Base-by-base conservation (phyloP, 2,888 invertebrate genomes). In the Merodon equestris region DNA sequence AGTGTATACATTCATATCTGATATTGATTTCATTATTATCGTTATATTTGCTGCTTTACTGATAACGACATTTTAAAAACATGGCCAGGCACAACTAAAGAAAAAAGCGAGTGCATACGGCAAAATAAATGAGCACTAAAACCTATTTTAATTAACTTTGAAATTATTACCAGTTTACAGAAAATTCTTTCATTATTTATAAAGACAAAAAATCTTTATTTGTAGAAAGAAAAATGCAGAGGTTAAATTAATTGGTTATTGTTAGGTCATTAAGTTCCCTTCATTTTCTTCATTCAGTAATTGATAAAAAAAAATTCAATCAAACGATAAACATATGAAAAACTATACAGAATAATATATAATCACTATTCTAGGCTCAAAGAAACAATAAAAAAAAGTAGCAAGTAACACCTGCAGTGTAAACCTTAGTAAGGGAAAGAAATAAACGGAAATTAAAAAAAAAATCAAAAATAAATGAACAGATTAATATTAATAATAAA, bases 321-420 rank as follows among this genome's bases (percentile, higher is more conserved):
- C 54, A 61, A 19, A 66, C 56, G 44, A 67, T 36, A 48, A 60
- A 57, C 40, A 74, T 54, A 70, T 61, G 15, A 40, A 44, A 71
- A 75, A 76, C 72, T 76, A 72, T 76, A 76, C 76, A 76, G 56
- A 77, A 67, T 61, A 61, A 0, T 76, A 60, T 77, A 27, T 27
- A 2, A 2, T 72, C 40, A 72, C 54, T 77, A 77, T 71, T 56
- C 72, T 77, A 77, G 34, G 42, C 47, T 66, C n/a, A 74, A 17
- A 63, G 27, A 27, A 27, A 40, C 34, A 50, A 13, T 17, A 54
- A 17, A 10, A 54, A 48, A 19, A 36, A 54, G 51, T 40, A 50
- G 27, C 27, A 27, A 27, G 3, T 27, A 27, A 27, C 27, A 4
- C 7, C 3, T 27, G 27, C n/a, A n/a, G n/a, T n/a, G n/a, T n/a